These are phyloP conservation scores for Pseudopleuronectes americanus DNA, from an alignment of 2,797 vertebrate species.

Conservation along the genomic window DNA sequence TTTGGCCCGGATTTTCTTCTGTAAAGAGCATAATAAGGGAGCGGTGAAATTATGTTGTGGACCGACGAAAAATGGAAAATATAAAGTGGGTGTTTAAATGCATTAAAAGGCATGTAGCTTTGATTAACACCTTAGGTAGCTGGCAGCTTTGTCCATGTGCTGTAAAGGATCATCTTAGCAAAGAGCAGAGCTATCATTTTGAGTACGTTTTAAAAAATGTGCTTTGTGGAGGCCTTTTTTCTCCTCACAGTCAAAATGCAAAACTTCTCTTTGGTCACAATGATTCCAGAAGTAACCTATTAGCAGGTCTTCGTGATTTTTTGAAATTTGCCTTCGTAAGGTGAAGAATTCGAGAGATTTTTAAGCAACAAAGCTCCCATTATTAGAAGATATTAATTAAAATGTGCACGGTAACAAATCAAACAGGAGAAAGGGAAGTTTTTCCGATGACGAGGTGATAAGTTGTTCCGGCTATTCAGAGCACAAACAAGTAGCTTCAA, in stretches of 20 bases:
- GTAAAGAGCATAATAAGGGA: conserved; percentile 81
- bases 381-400: conserved; percentile 12
- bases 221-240: conserved; percentile 66
- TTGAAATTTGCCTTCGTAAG: conserved; percentile 45
- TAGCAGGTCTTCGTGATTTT: conserved; percentile 29
- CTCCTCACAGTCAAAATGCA: conserved; percentile 61
- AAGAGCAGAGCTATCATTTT: conserved; percentile 77
- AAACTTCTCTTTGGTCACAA: conserved; percentile 65
- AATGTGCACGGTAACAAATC: conserved; percentile 25
- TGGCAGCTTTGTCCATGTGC: conserved; percentile 79
- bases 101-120: conserved; percentile 84
- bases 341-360: conserved; percentile 20
- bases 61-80: conserved; percentile 79
- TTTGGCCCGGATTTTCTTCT: conserved; percentile 81
- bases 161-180: conserved; percentile 83
- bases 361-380: conserved; percentile 3
- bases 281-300: conserved; percentile 70
- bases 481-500: conserved; percentile 37
- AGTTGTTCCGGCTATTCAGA: conserved; percentile 8
- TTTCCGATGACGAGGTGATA: conserved; percentile 13
- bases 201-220: conserved; percentile 78
- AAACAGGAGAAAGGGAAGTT: conserved; percentile 6
- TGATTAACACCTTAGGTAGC: conserved; percentile 84
- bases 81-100: conserved; percentile 86
- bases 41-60: conserved; percentile 78